Base-by-base conservation (phyloP, 92 coral and sea anemone species). In the Paragorgia papillata region DNA sequence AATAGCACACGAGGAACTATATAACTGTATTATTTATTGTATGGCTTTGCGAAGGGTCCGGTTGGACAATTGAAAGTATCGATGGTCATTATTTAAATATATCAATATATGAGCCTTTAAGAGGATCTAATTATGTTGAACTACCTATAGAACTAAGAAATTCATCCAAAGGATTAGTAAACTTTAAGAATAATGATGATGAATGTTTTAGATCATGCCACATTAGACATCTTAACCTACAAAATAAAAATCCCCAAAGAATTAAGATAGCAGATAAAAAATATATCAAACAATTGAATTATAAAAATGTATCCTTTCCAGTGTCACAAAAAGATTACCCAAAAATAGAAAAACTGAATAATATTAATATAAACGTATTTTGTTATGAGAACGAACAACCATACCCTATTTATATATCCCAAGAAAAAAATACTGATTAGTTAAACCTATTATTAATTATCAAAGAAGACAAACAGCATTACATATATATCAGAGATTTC, bases 131-230 rank as follows among this genome's bases (percentile, higher is more conserved):
- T 15, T 82, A 74, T 64, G 74, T 82, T 12, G 1, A 31, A 44
- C 67, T 82, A 39, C 86, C 86, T 25, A 1, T 8, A 27, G 81
- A 73, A 20, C 64, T 81, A 9, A 18, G 41, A 73, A 73, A 81
- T 32, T 27, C 63, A 37, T 29, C 19, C 3, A 79, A 79, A 51
- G 75, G 75, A 1, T 22, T 79, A 14, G 54, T 79, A 2, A 77
- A 77, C 14, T 1, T 77, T 1, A 43, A 63, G 37, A 77, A 77
- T 57, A 51, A 80, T 28, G 78, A 69, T 27, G 24, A 41, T 76
- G 74, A 76, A 24, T 70, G 80, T 33, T 80, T 80, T 46, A 17
- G 85, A 26, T 78, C 63, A 51, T 78, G 82, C 40, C 82, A 76
- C 20, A 46, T 48, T 14, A 32, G 31, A 37, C 33, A 57, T 13